phyloP scores from a whole-genome alignment of 2,888 invertebrate species.

The Agrotis ipsilon region DNA sequence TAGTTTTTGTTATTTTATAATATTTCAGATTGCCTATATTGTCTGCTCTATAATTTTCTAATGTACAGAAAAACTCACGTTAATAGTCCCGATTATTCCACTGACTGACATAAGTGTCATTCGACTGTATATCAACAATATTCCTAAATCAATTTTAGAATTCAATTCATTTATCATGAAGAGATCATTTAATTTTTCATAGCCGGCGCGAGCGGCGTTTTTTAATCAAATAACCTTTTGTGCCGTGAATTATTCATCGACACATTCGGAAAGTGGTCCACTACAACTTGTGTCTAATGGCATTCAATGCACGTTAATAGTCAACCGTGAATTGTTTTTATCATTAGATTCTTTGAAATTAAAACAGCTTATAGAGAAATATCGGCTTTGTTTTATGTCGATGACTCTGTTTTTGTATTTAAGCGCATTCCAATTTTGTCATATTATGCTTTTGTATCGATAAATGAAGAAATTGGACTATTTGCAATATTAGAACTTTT shows the following conservation, averaged over 20 bases:
- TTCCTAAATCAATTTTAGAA: background rate
- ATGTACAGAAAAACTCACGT: no score
- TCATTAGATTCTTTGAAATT: slow-evolving; percentile 33
- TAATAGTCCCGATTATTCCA: no score
- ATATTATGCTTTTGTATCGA: background rate
- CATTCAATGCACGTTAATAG: slow-evolving; percentile 57
- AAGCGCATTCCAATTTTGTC: background rate
- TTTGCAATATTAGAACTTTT: background rate
- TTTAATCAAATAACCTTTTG: slow-evolving; percentile 60
- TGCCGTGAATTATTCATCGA: slow-evolving; percentile 63
- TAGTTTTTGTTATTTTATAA: background rate
- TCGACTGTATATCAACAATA: slow-evolving; percentile 10
- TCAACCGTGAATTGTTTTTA: slow-evolving; percentile 51
- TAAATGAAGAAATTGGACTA: background rate
- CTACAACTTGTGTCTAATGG: slow-evolving; percentile 48
- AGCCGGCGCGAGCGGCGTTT: slow-evolving; percentile 29
- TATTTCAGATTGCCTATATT: background rate
- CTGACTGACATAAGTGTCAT: no score
- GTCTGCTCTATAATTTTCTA: background rate
- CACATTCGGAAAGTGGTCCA: slow-evolving; percentile 55
- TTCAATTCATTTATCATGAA: slow-evolving; percentile 25
- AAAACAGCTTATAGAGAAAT: slow-evolving; percentile 27
- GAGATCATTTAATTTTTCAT: slow-evolving; percentile 44
- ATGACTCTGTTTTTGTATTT: slow-evolving; percentile 6
- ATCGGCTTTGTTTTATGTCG: slow-evolving; percentile 34